Base-by-base conservation (phyloP, 2,113 vertebrate species). In the Leuciscus idus region DNA sequence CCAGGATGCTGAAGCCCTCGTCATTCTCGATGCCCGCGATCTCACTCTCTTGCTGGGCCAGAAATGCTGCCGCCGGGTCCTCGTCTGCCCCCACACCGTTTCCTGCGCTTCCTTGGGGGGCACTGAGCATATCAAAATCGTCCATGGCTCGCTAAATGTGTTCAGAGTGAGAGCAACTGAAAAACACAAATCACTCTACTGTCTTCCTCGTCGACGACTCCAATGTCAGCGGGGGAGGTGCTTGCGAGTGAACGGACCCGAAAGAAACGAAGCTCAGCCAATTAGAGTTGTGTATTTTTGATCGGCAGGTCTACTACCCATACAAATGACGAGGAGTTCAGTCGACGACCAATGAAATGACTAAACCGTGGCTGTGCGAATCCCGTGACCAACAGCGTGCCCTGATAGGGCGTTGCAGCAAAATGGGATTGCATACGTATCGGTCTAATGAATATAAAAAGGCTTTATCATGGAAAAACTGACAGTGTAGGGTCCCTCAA, bases 1-100 rank as follows among this genome's bases (percentile, higher is more conserved):
- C 97, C 89, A 98, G 94, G 94, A 98, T 98, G 93, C 93, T 95
- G 95, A 96, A 97, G 83, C 96, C 97, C 90, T 96, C 96, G 88
- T 97, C 97, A 90, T 96, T 97, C 92, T 98, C 97, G 30, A 98
- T 98, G 81, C 96, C 97, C 43, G 97, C 97, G 83, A 98, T 97
- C 92, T 98, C 97, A 86, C 95, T 97, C 91, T 98, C 96, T 87
- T 98, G 97, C 91, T 98, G 97, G 74, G 96, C 96, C 92, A 98
- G 84, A 88, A 98, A 98, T 0, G 96, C 97, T 17, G 97, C 97
- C 0, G 97, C 97, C 4, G 97, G 97, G 87, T 98, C 98, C 85
- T 97, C 97, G 0, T 98, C 97, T 0, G 92, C 89, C 2, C 93
- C 93, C 0, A 95, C 93, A 0, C 96, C 98, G 86, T 93, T 89